These are phyloP conservation scores for Chalcis sispes DNA, from an alignment of 2,888 invertebrate genomes.

Conservation along the genomic window DNA sequence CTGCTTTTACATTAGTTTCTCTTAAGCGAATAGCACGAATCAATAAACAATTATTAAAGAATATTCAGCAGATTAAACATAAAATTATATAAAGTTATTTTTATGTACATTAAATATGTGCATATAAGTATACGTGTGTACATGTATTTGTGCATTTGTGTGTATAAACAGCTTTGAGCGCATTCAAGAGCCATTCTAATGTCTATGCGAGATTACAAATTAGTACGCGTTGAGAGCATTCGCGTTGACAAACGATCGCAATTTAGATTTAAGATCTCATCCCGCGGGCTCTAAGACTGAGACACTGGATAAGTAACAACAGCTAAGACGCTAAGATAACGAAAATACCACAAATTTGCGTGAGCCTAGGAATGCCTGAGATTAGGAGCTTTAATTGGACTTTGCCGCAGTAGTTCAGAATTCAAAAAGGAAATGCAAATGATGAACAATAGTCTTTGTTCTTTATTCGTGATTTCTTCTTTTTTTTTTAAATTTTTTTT, in stretches of 20 bases:
- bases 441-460: too few species aligned
- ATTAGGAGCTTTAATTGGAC: conserved; percentile 62
- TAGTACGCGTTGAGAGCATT: conserved; percentile 11
- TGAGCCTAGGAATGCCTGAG: conserved; percentile 59
- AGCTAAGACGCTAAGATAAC: conserved; percentile 69
- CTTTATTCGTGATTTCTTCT: too few species aligned
- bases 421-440: background rate
- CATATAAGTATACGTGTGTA: background rate
- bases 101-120: background rate
- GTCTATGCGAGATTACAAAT: conserved; percentile 37
- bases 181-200: conserved; percentile 28
- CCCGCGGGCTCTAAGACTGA: conserved; percentile 63
- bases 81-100: too few species aligned
- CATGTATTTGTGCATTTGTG: background rate
- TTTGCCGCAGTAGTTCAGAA: background rate
- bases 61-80: too few species aligned
- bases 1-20: background rate
- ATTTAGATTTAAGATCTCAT: conserved; percentile 74
- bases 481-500: too few species aligned
- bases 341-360: conserved; percentile 61
- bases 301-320: conserved; percentile 72
- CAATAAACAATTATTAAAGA: too few species aligned
- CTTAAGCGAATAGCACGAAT: too few species aligned
- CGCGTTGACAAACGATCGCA: conserved; percentile 70
- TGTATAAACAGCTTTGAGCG: background rate